Percentiles rank a stretch among this genome's conserved stretches.
phyloP scores from a whole-genome alignment of 2,797 vertebrate species.

The Platyrinchus mystaceus region DNA sequence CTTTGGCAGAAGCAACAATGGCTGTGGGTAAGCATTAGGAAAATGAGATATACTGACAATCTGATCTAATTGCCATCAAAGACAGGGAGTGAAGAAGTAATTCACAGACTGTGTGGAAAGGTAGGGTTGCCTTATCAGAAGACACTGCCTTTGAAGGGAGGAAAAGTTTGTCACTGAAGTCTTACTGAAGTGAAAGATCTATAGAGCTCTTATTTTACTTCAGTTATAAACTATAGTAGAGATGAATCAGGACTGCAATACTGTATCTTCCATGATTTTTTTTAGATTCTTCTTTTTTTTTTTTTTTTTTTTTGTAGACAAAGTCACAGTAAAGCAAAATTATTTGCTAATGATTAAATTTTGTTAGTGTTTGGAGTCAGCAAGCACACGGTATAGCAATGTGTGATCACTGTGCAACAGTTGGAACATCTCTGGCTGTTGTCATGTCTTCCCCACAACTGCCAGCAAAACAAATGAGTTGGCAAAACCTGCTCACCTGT shows the following conservation, averaged over 20 bases:
- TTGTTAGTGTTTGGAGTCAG: neutral
- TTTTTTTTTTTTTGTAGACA: neutral
- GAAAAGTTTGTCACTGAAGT: neutral
- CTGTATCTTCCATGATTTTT: neutral
- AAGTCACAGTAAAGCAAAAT: neutral
- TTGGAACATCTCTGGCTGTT: neutral
- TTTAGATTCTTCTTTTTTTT: neutral
- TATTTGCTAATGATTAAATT: neutral
- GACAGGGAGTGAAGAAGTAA: neutral
- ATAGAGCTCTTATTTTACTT: neutral
- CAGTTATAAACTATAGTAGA: neutral
- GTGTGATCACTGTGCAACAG: neutral
- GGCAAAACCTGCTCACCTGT: neutral
- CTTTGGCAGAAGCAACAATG: slow-evolving; percentile 48
- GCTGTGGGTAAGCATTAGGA: neutral
- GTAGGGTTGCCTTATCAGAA: neutral
- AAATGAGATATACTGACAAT: slow-evolving; percentile 6
- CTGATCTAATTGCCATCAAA: slow-evolving; percentile 35
- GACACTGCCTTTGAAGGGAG: neutral
- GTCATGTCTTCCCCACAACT: neutral
- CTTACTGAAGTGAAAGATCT: neutral
- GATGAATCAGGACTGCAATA: neutral
- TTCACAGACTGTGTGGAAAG: neutral
- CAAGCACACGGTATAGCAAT: neutral
- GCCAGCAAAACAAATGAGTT: neutral